Conservation (phyloP, 2,113 vertebrate genomes). For the Cyprinodon brontotheroides region DNA sequence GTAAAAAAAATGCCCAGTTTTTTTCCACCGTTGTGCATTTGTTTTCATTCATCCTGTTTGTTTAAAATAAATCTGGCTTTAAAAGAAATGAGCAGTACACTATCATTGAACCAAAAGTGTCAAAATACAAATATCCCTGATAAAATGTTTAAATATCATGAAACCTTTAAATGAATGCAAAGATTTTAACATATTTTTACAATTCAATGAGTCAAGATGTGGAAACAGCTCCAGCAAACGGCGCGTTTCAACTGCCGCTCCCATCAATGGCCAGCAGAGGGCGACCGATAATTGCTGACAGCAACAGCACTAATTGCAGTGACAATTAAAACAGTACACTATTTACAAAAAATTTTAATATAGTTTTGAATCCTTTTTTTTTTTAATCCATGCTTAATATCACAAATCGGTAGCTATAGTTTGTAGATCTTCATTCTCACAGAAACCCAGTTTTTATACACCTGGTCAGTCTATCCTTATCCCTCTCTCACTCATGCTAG, state of each 20-base stretch:
- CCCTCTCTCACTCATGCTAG: constrained; percentile 13
- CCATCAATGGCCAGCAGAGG: constrained; percentile 43
- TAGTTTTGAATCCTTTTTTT: constrained; percentile 61
- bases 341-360: constrained; percentile 66
- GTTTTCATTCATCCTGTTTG: constrained; percentile 4
- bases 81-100: constrained; percentile 5
- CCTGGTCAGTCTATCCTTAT: neutral
- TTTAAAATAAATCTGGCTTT: constrained; percentile 5
- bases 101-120: constrained; percentile 8
- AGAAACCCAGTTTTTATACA: neutral
- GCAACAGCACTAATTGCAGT: constrained; percentile 27
- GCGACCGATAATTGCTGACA: constrained; percentile 35
- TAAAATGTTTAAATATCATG: constrained; percentile 17
- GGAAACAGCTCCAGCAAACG: neutral
- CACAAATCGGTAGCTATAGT: constrained; percentile 61
- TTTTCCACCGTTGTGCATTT: constrained; percentile 9
- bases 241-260: constrained; percentile 1
- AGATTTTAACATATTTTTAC: constrained; percentile 1
- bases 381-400: constrained; percentile 59
- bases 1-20: constrained; percentile 16
- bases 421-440: constrained; percentile 26
- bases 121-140: constrained; percentile 44
- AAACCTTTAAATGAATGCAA: constrained; percentile 8
- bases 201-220: constrained; percentile 18
- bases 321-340: constrained; percentile 44